A percentile compares a stretch with the other conserved stretches of the same genome.
Evolutionary conservation across 2,888 invertebrate genomes (phyloP).

Genomic region (Oxycera nigricornis): DNA sequence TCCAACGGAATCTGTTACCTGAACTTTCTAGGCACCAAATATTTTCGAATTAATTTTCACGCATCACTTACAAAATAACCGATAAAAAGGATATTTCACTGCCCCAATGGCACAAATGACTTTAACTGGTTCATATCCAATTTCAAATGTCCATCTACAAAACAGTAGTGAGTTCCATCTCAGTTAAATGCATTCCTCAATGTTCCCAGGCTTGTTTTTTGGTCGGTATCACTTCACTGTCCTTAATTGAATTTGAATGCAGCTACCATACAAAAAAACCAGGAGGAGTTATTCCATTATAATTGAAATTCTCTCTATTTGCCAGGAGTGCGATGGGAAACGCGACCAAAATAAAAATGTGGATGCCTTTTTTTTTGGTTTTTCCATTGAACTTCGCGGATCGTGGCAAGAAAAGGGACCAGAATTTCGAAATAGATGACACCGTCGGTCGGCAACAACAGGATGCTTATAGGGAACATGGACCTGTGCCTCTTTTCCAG

Average conservation of each 20-base stretch:
- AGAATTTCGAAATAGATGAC: not conserved
- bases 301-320: constrained; percentile 37
- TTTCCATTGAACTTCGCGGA: not conserved
- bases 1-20: too few species aligned
- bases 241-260: constrained; percentile 25
- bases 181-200: not conserved
- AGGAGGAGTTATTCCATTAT: constrained; percentile 30
- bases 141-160: constrained; percentile 21
- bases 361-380: not conserved
- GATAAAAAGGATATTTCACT: too few species aligned
- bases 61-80: too few species aligned
- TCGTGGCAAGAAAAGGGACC: not conserved
- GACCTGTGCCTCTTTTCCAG: not conserved
- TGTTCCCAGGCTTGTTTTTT: constrained; percentile 25
- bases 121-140: constrained; percentile 19
- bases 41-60: too few species aligned
- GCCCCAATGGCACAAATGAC: constrained; percentile 27
- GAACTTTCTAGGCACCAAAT: too few species aligned
- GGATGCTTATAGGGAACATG: not conserved
- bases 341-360: constrained; percentile 10
- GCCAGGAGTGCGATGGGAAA: not conserved
- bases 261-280: not conserved
- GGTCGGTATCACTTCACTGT: constrained; percentile 21
- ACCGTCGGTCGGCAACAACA: not conserved
- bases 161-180: not conserved